These are phyloP conservation scores for Vultur gryphus DNA, from an alignment of 2,797 vertebrate species.

Conservation along the genomic window DNA sequence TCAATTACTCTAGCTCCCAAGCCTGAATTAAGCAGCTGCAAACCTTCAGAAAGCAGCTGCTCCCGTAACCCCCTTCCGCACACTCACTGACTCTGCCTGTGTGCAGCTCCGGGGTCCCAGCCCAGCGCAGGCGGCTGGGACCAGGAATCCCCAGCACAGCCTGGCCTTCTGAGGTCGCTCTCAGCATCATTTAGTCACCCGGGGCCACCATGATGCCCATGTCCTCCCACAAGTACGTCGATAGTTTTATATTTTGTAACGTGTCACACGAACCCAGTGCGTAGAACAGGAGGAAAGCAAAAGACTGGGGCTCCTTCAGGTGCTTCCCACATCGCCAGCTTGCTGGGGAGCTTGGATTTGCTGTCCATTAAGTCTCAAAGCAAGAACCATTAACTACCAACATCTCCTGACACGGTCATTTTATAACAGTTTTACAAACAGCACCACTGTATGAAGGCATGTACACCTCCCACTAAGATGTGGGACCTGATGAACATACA, in stretches of 20 bases:
- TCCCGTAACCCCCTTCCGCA: background rate
- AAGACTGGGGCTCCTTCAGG: background rate
- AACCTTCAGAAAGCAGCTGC: background rate
- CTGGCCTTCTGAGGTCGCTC: background rate
- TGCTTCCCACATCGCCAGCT: accelerated
- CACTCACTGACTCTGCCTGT: accelerated
- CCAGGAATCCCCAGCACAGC: background rate
- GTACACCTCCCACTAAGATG: no score
- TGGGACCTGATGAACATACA: background rate
- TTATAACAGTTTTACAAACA: accelerated
- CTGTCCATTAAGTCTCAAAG: accelerated
- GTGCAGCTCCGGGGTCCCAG: background rate
- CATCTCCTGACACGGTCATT: accelerated
- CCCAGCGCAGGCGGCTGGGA: background rate
- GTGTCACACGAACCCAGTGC: accelerated
- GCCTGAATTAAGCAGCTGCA: slow-evolving; percentile 35
- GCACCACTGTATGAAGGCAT: accelerated
- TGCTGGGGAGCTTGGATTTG: background rate
- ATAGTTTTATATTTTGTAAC: background rate
- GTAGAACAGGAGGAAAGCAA: accelerated
- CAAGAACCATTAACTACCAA: background rate
- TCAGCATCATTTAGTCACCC: background rate
- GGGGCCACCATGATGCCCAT: accelerated
- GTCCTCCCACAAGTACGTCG: accelerated
- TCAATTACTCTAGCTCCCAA: background rate